A percentile compares a stretch with the other conserved stretches of the same genome.
Conservation (phyloP, 2,113 vertebrate species). For the Urocitellus parryii region DNA sequence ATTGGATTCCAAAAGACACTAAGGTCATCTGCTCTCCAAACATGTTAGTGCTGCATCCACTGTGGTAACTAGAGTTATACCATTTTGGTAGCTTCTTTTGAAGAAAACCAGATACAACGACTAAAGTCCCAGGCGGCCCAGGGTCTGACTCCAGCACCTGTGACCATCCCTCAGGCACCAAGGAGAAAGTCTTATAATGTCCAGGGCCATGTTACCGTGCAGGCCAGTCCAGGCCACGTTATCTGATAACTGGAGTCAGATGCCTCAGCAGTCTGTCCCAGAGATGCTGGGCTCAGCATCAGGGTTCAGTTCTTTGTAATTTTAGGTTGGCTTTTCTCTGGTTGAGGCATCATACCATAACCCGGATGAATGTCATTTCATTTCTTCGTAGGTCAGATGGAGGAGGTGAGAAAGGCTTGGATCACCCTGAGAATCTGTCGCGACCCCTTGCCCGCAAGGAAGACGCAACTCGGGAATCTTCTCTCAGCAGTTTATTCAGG, state of each 20-base stretch:
- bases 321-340: not conserved
- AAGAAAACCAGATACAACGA: not conserved
- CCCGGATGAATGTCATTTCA: not conserved
- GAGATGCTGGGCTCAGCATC: not conserved
- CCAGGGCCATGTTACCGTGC: not conserved
- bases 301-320: not conserved
- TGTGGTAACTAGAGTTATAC: not conserved
- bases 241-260: constrained; percentile 5
- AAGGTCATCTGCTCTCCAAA: not conserved
- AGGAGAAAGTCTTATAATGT: not conserved
- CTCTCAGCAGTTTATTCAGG: too few relatives aligned
- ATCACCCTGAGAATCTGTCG: not conserved
- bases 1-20: not conserved
- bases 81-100: not conserved
- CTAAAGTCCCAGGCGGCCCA: not conserved
- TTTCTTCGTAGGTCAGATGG: not conserved
- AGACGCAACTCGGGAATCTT: too few relatives aligned
- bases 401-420: not conserved
- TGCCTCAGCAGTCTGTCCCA: not conserved
- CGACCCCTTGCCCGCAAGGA: too few relatives aligned
- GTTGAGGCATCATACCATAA: not conserved
- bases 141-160: not conserved
- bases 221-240: not conserved
- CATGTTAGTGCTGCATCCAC: not conserved
- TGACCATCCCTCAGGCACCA: not conserved